Conservation (phyloP, 1,140 invertebrate species). For the Heliconius hermathena region DNA sequence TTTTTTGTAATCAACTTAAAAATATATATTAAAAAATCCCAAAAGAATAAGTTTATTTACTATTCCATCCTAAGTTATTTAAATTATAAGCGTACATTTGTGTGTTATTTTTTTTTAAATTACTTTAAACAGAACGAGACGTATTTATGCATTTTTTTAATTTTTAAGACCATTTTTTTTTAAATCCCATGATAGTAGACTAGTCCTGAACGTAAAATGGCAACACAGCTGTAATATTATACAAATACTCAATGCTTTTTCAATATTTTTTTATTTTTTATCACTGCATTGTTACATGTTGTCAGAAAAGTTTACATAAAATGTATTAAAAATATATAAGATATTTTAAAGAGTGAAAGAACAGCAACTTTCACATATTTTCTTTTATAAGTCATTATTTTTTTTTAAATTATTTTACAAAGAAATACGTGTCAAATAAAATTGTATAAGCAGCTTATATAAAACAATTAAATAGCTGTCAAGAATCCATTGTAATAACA, state of each 20-base stretch:
- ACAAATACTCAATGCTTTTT: constrained; percentile 19
- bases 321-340: constrained; percentile 27
- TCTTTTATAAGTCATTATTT: not conserved
- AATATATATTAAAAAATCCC: not conserved
- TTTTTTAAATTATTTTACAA: not conserved
- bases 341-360: not conserved
- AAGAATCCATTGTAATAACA: not conserved
- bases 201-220: constrained; percentile 18
- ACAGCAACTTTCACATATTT: not conserved
- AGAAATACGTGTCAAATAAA: not conserved
- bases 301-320: constrained; percentile 28
- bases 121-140: not conserved
- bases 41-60: not conserved
- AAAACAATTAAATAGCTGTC: constrained; percentile 4
- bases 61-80: constrained; percentile 3
- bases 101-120: not conserved
- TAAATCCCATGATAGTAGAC: not conserved
- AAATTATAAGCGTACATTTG: constrained; percentile 19
- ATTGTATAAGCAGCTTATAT: not conserved
- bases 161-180: constrained; percentile 14
- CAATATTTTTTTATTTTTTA: constrained; percentile 17
- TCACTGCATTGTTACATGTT: constrained; percentile 22
- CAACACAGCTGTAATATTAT: constrained; percentile 15
- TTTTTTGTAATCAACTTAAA: not conserved
- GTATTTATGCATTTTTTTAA: not conserved